These are phyloP conservation scores for Donacobius atricapilla DNA, from an alignment of 2,113 vertebrate genomes.

Conservation along the genomic window DNA sequence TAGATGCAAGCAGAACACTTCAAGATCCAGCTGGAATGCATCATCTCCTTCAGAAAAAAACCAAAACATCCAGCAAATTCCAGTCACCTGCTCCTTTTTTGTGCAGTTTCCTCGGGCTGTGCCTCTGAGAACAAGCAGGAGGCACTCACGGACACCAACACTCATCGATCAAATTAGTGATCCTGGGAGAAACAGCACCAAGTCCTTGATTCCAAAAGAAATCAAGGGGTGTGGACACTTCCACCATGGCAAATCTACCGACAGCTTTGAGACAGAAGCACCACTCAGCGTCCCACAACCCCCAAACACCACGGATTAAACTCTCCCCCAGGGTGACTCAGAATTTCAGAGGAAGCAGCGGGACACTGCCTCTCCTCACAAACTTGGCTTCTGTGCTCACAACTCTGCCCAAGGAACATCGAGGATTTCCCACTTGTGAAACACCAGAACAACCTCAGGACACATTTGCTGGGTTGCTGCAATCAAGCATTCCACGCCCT, in stretches of 20 bases:
- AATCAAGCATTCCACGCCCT: accelerated
- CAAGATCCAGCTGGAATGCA: neutral
- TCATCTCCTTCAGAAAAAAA: neutral
- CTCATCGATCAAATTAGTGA: accelerated
- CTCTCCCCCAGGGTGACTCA: accelerated
- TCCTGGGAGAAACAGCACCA: neutral
- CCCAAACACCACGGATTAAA: neutral
- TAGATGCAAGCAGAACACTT: neutral
- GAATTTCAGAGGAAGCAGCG: neutral
- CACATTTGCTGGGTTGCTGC: neutral
- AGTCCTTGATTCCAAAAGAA: neutral
- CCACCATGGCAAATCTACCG: accelerated
- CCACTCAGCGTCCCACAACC: neutral
- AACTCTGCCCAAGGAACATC: neutral
- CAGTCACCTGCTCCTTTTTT: neutral
- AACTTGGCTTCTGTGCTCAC: neutral
- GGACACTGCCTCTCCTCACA: neutral
- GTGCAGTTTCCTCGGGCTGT: neutral
- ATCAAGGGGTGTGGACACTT: neutral
- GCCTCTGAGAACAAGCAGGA: neutral
- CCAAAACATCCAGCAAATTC: neutral
- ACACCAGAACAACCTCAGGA: neutral
- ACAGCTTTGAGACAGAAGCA: neutral
- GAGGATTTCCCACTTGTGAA: neutral
- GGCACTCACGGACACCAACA: neutral